A percentile compares a stretch with the other conserved stretches of the same genome.
Evolutionary conservation across 2,888 invertebrate genomes (phyloP).

Genomic region (Mythimna loreyi): DNA sequence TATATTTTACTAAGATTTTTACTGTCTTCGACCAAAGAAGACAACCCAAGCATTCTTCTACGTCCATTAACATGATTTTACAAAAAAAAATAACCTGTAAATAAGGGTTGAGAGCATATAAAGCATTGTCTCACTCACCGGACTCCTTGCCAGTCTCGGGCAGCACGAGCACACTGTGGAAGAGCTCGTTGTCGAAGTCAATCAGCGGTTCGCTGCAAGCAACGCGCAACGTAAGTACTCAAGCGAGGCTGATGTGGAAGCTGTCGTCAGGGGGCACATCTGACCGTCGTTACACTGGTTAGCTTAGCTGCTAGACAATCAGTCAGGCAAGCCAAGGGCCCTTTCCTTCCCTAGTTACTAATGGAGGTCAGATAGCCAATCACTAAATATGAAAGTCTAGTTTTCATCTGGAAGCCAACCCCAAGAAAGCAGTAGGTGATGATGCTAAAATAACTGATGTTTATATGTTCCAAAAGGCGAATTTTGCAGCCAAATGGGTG

Average conservation of each 20-base stretch:
- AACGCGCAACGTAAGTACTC: constrained; percentile 52
- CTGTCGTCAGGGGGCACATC: background rate
- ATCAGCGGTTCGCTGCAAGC: constrained; percentile 86
- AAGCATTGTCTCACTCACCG: constrained; percentile 74
- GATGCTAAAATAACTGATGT: background rate
- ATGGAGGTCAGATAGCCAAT: background rate
- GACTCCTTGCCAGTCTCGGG: constrained; percentile 85
- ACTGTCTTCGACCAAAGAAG: no score
- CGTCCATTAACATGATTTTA: background rate
- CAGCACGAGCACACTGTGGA: constrained; percentile 84
- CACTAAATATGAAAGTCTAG: background rate
- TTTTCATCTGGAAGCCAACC: background rate
- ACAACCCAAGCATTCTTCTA: background rate
- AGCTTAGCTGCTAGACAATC: background rate
- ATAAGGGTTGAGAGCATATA: constrained; percentile 17
- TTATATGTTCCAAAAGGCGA: background rate
- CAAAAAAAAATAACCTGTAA: background rate
- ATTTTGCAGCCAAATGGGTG: background rate
- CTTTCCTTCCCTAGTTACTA: background rate
- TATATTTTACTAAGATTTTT: background rate
- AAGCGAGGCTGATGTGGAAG: constrained; percentile 46
- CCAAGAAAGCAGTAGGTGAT: background rate
- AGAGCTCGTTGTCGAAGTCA: constrained; percentile 88
- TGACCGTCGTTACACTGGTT: background rate
- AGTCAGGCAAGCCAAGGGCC: background rate